These are phyloP conservation scores for Varanus salvator DNA, from an alignment of 2,113 vertebrate species.

Conservation along the genomic window DNA sequence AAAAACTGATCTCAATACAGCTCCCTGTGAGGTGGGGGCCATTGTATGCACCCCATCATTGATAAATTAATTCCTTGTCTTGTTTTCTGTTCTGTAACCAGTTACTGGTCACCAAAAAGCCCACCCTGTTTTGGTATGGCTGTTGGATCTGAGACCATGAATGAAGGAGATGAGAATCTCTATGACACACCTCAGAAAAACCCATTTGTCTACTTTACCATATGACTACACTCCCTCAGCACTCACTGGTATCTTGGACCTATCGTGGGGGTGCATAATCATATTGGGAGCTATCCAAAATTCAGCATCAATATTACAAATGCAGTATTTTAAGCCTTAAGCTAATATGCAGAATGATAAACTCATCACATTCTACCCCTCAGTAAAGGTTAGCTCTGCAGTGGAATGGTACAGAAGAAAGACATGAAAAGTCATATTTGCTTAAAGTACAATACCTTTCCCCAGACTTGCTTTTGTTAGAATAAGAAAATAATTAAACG, in stretches of 20 bases:
- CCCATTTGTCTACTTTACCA: not conserved
- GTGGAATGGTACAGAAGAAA: not conserved
- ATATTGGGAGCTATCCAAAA: not conserved
- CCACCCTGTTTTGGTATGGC: not conserved
- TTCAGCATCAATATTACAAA: not conserved
- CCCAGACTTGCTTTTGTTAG: not conserved
- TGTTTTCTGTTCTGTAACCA: not conserved
- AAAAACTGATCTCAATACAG: not conserved
- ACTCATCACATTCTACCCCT: not conserved
- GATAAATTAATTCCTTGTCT: not conserved
- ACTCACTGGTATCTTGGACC: not conserved
- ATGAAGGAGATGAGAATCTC: not conserved
- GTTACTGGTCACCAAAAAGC: not conserved
- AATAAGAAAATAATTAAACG: slow-evolving; percentile 56
- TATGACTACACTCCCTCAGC: not conserved
- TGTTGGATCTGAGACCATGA: not conserved
- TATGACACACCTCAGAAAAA: not conserved
- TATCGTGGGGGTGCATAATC: not conserved
- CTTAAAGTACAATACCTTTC: slow-evolving; percentile 38
- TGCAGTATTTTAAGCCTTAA: not conserved
- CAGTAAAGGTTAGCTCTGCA: not conserved
- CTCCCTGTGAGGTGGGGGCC: no score
- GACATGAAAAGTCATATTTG: not conserved
- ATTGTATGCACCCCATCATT: no score
- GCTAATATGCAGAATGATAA: not conserved